These are phyloP conservation scores for Scolanthus callimorphus DNA, from an alignment of 92 coral and sea anemone species.

Conservation along the genomic window DNA sequence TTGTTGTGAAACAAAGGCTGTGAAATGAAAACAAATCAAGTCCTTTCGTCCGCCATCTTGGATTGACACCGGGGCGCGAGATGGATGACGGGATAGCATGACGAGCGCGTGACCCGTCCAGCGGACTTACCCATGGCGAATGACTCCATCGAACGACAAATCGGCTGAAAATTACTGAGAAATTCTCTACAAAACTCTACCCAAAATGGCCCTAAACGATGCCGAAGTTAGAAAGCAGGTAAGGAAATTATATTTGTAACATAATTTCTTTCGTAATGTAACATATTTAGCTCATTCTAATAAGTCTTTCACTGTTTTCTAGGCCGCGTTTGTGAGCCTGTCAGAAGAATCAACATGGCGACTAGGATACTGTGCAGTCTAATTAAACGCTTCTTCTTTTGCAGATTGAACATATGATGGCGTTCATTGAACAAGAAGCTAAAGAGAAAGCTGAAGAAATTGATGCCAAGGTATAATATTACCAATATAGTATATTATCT, in stretches of 20 bases:
- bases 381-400: too few relatives aligned
- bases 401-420: constrained; percentile 98
- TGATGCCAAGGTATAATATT: constrained; percentile 76
- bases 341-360: too few relatives aligned
- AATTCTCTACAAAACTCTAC: not conserved
- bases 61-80: too few relatives aligned
- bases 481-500: not conserved
- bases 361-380: too few relatives aligned
- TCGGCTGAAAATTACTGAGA: not conserved
- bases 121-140: constrained; percentile 49
- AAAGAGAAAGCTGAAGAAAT: constrained; percentile 97
- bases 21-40: too few relatives aligned
- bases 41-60: too few relatives aligned
- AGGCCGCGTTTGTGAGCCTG: too few relatives aligned
- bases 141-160: constrained; percentile 6
- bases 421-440: constrained; percentile 96
- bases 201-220: constrained; percentile 77
- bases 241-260: not conserved
- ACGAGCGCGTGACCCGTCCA: constrained; percentile 4
- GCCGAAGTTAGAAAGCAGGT: constrained; percentile 95
- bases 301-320: too few relatives aligned
- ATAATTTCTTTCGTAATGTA: too few relatives aligned
- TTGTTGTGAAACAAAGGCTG: too few relatives aligned
- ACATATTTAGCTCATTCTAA: too few relatives aligned
- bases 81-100: not conserved